Evolutionary conservation across 2,113 vertebrate species (phyloP).

Genomic region (Siniperca knerii): DNA sequence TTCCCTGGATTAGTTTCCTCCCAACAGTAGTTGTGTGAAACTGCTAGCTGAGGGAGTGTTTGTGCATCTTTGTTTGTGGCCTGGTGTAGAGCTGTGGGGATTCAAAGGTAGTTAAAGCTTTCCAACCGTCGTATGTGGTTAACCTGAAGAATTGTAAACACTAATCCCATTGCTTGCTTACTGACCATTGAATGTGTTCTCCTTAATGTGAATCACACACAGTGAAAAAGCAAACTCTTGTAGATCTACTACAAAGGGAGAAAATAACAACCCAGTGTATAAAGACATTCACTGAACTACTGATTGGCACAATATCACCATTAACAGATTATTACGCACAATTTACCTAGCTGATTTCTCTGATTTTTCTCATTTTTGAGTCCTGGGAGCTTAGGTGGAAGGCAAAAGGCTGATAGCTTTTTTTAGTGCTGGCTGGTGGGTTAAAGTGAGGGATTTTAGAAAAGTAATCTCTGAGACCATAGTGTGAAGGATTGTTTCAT

Average conservation of each 20-base stretch:
- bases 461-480: slow-evolving; percentile 36
- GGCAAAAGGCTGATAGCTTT: slow-evolving; percentile 11
- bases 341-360: slow-evolving; percentile 15
- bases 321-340: slow-evolving; percentile 24
- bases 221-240: slow-evolving; percentile 2
- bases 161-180: slow-evolving; percentile 44
- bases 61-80: slow-evolving; percentile 28
- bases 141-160: slow-evolving; percentile 63
- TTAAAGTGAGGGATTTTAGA: slow-evolving; percentile 44
- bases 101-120: slow-evolving; percentile 42
- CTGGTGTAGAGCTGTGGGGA: slow-evolving; percentile 35
- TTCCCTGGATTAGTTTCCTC: slow-evolving; percentile 31
- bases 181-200: slow-evolving; percentile 47
- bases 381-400: slow-evolving; percentile 27
- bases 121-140: slow-evolving; percentile 40
- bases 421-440: slow-evolving; percentile 7
- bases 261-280: neutral
- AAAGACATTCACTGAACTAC: neutral
- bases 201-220: slow-evolving; percentile 52
- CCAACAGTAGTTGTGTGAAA: slow-evolving; percentile 1
- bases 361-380: neutral
- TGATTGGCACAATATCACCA: slow-evolving; percentile 37
- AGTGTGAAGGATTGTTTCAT: slow-evolving; percentile 62
- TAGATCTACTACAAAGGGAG: neutral
- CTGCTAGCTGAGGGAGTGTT: neutral